Conservation (phyloP, 2,888 invertebrate species). For the Aphodius granarius region DNA sequence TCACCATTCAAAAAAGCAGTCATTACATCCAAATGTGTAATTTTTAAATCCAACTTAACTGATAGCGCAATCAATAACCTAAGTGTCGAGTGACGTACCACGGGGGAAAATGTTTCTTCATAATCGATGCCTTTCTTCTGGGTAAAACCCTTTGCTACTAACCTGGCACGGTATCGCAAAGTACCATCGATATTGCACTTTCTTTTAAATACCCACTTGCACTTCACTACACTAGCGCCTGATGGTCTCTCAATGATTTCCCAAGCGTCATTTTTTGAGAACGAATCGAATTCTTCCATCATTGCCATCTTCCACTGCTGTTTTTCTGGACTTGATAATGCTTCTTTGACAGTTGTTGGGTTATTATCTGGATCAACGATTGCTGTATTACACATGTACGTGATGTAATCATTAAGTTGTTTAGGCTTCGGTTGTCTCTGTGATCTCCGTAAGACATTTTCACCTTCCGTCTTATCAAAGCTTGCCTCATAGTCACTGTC, state of each 20-base stretch:
- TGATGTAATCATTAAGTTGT: conserved; percentile 32
- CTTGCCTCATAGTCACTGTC: conserved; percentile 1
- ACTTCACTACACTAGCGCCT: conserved; percentile 34
- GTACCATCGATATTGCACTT: conserved; percentile 36
- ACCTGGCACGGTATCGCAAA: conserved; percentile 28
- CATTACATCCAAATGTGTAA: conserved; percentile 35
- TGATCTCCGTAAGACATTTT: conserved; percentile 29
- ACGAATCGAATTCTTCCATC: conserved; percentile 37
- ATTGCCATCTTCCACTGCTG: conserved; percentile 37
- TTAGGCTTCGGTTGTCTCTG: conserved; percentile 30
- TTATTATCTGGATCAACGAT: conserved; percentile 18
- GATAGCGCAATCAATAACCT: conserved; percentile 33
- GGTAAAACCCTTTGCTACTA: conserved; percentile 29
- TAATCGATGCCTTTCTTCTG: conserved; percentile 32
- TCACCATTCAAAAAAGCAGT: conserved; percentile 40
- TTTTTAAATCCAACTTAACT: conserved; percentile 26
- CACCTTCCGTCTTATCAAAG: neutral
- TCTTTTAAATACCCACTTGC: conserved; percentile 41
- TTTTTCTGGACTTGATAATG: conserved; percentile 35
- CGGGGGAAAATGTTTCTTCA: conserved; percentile 36
- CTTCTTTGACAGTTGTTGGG: conserved; percentile 33
- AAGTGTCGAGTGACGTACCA: conserved; percentile 33
- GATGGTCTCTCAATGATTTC: conserved; percentile 35
- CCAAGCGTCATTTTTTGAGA: conserved; percentile 41
- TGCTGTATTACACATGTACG: conserved; percentile 31